Evolutionary conservation across 2,888 invertebrate species (phyloP), one percentile per base, ranked within the genome.

Genomic region (Cylloceria caligata): DNA sequence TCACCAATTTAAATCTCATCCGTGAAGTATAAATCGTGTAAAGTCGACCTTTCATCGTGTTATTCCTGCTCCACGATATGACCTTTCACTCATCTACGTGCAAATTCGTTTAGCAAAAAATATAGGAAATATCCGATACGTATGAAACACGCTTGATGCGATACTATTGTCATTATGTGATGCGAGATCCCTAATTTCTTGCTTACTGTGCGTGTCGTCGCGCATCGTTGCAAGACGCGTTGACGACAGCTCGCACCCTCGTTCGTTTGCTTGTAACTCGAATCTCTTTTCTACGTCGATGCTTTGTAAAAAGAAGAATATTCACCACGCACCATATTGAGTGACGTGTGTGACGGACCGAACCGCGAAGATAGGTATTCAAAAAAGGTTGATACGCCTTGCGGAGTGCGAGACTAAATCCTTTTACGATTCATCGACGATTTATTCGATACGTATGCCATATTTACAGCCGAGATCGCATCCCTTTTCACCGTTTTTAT

Each of bases 211-310:
- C 77, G 71, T 71, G 47, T 71, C 75, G 74, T 74, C 45, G 49
- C 64, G 27, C 30, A 27, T 30, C 64, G 19, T 27, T 16, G 36
- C 24, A 7, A 69, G 27, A 69, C 57, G 36, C 55, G 47, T 16
- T 45, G 21, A 34, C 13, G 34, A 68, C 21, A 13, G 47, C 49
- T 68, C 68, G 52, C 68, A 68, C 68, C 68, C 68, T 68, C 57
- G 52, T 27, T 5, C 55, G 16, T 36, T 30, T 27, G 34, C 36
- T 55, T 64, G 64, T 84, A 84, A 82, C 84, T 67, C 80, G 77
- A 84, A 84, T 82, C 84, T 84, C 81, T 82, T 74, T 84, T 84
- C 79, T 79, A 83, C 80, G 62, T 80, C 80, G 80, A 42, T 75
- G 78, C 30, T 64, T 80, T 72, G 42, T 77, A 74, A 71, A 73